Conservation (phyloP, 2,113 vertebrate genomes). For the Anolis sagrei region DNA sequence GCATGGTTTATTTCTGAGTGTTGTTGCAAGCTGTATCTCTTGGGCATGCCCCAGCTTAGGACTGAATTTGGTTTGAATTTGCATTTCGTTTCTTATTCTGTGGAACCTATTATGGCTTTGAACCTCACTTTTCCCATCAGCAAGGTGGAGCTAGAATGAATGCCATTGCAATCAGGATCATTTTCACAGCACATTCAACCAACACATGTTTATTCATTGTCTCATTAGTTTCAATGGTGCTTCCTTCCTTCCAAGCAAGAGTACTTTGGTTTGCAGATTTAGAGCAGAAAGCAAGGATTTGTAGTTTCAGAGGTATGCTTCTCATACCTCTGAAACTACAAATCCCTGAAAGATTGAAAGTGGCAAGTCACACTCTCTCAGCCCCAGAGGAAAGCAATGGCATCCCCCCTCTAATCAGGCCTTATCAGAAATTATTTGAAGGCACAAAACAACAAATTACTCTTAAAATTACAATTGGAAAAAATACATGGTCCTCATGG, state of each 20-base stretch:
- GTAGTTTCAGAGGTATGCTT: not conserved
- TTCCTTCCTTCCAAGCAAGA: not conserved
- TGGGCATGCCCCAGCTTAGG: not conserved
- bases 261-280: not conserved
- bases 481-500: not conserved
- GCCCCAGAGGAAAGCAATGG: too few species aligned
- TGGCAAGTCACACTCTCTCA: too few species aligned
- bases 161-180: not conserved
- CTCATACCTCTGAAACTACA: not conserved
- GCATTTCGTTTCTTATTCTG: not conserved
- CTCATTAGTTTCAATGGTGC: not conserved
- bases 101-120: not conserved
- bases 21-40: not conserved
- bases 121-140: not conserved
- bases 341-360: too few species aligned
- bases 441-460: not conserved
- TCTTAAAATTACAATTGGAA: not conserved
- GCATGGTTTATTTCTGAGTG: not conserved
- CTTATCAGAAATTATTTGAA: not conserved
- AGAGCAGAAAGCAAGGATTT: not conserved
- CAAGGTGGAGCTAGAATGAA: conserved; percentile 1
- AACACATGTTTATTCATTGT: not conserved
- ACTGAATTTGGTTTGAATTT: not conserved
- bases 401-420: too few species aligned
- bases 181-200: not conserved